These are phyloP conservation scores for Speoplatyrhinus poulsoni DNA, from an alignment of 2,113 vertebrate species.

Conservation along the genomic window DNA sequence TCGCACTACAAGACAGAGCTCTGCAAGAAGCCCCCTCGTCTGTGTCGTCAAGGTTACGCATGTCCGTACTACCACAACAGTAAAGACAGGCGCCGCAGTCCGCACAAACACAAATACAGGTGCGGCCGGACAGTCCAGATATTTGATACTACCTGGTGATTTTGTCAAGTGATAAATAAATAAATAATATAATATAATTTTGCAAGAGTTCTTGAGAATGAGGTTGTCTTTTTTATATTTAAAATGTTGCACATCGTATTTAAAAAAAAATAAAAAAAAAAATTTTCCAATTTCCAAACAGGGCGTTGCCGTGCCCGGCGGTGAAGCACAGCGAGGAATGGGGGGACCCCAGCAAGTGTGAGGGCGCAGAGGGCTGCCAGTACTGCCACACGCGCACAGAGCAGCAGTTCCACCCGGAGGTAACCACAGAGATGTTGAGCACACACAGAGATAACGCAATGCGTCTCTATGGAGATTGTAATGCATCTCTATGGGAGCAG, in stretches of 20 bases:
- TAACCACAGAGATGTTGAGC: conserved; percentile 46
- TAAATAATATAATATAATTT: no score
- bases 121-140: conserved; percentile 42
- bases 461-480: no score
- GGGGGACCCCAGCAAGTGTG: conserved; percentile 98
- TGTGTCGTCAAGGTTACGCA: conserved; percentile 97
- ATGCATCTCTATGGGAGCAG: no score
- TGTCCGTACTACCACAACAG: conserved; percentile 98
- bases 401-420: conserved; percentile 98
- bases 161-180: no score
- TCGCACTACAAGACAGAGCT: conserved; percentile 98
- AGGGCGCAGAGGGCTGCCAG: conserved; percentile 90
- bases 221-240: no score
- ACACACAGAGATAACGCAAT: background rate
- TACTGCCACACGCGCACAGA: conserved; percentile 97
- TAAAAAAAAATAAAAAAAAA: no score
- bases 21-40: conserved; percentile 95
- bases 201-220: no score
- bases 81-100: conserved; percentile 95
- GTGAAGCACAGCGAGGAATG: conserved; percentile 98
- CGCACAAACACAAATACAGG: conserved; percentile 98
- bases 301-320: conserved; percentile 91
- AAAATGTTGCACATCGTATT: no score
- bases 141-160: background rate
- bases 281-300: conserved; percentile 38